Base-by-base conservation (phyloP, 2,113 vertebrate genomes). In the Edolisoma coerulescens region DNA sequence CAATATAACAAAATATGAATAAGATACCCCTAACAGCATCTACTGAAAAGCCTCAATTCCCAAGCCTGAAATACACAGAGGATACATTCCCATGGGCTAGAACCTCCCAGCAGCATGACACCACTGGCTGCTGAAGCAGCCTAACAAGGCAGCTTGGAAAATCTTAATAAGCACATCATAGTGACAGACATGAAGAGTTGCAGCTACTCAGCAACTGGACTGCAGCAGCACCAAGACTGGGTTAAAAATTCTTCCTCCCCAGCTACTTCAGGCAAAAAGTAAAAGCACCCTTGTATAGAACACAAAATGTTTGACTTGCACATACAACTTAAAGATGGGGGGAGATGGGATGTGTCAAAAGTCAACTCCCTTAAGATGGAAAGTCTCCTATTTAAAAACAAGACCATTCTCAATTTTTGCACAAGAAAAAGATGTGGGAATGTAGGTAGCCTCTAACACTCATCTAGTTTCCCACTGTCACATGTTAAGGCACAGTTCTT, bases 251-350 rank as follows among this genome's bases (percentile, higher is more conserved):
- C 56, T 59, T 59, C 16, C 47, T 74, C 20, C 9, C 19, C 19
- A 13, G 18, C 9, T 74, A 37, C 32, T 75, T 70, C 5, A 49
- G 21, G 24, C 19, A 74, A 87, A 78, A 71, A 65, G 30, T 26
- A 74, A 75, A 71, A 0, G 4, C 7, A 63, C 3, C 3, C 33
- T 53, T 7, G 0, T 30, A 68, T 0, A 30, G 42, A 67, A 78
- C 10, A 3, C 39, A 76, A 47, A 90, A 64, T 1, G 5, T 80
- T 49, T 42, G 41, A 50, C 33, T 32, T 27, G 5, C 13, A 19
- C 16, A 16, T 13, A n/a, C 5, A 67, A 22, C 28, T 16, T 70
- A 21, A 39, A 39, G 39, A 39, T 39, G 39, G 39, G 39, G 39
- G 39, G 39, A 39, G 39, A 39, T 39, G 39, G 39, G 39, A 39